These are phyloP conservation scores for Fistularia commersonii DNA, from an alignment of 2,797 vertebrate species.

Conservation along the genomic window DNA sequence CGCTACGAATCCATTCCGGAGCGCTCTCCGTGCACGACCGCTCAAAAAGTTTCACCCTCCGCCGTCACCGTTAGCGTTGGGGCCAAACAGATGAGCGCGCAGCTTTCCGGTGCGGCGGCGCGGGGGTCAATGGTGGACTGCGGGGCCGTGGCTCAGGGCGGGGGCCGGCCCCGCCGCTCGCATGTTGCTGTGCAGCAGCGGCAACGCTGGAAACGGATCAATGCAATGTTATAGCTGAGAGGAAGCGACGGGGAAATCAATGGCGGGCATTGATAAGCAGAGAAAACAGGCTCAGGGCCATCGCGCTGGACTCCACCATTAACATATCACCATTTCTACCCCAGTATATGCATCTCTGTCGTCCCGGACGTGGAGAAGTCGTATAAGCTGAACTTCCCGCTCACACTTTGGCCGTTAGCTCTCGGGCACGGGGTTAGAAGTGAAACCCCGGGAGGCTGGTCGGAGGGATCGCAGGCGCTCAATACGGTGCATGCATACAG, in stretches of 20 bases:
- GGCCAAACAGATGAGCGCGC: slow-evolving; percentile 19
- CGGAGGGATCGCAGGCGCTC: slow-evolving; percentile 14
- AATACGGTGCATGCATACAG: slow-evolving; percentile 31
- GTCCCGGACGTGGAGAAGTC: not conserved
- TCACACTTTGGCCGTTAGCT: too few species aligned
- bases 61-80: slow-evolving; percentile 25
- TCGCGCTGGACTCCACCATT: slow-evolving; percentile 30
- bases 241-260: slow-evolving; percentile 57
- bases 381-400: too few species aligned
- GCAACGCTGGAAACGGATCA: slow-evolving; percentile 52
- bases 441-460: not conserved
- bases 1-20: slow-evolving; percentile 1
- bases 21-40: slow-evolving; percentile 2
- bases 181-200: slow-evolving; percentile 37
- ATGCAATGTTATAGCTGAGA: slow-evolving; percentile 55
- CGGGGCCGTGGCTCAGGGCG: too few species aligned
- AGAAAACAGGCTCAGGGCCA: slow-evolving; percentile 45
- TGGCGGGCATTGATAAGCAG: slow-evolving; percentile 51
- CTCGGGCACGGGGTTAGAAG: too few species aligned
- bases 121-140: slow-evolving; percentile 29
- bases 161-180: slow-evolving; percentile 34
- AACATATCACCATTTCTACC: slow-evolving; percentile 16
- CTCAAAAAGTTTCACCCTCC: slow-evolving; percentile 17
- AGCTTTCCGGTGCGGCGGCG: slow-evolving; percentile 8
- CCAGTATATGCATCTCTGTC: not conserved